These are phyloP conservation scores for Esperia sulphurella DNA, from an alignment of 2,888 invertebrate genomes.

Conservation along the genomic window DNA sequence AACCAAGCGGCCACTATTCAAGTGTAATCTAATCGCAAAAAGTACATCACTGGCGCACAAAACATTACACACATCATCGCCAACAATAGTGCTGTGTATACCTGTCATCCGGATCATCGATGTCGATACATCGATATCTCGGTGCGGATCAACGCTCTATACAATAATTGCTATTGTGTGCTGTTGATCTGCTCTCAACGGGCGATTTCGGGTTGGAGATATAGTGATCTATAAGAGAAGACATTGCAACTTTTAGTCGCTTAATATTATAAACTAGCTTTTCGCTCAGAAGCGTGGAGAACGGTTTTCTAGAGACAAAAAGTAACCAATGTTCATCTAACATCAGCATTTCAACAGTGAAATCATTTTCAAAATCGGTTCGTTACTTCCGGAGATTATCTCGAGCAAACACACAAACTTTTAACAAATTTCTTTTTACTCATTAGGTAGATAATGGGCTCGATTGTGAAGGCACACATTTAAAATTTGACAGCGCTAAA, in stretches of 20 bases:
- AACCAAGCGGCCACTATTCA: neutral
- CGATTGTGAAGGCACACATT: no score
- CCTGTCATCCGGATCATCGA: conserved; percentile 27
- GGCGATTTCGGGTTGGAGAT: conserved; percentile 20
- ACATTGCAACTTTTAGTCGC: neutral
- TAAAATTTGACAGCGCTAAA: no score
- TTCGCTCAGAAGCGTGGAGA: no score
- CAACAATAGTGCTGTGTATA: conserved; percentile 22
- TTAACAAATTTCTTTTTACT: no score
- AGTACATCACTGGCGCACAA: neutral
- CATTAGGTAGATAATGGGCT: no score
- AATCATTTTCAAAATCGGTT: no score
- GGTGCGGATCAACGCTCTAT: conserved; percentile 10
- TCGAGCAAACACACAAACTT: no score
- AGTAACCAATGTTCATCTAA: no score
- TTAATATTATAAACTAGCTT: no score
- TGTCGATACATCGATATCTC: conserved; percentile 8
- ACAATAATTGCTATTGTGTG: conserved; percentile 55
- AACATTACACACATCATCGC: conserved; percentile 13
- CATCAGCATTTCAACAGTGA: no score
- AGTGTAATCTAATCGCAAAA: neutral
- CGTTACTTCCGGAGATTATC: no score
- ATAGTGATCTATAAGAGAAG: conserved; percentile 10
- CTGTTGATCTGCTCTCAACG: conserved; percentile 30
- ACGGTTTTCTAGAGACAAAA: no score